Evolutionary conservation across 2,797 vertebrate genomes (phyloP).

Genomic region (Centropyge bicolor): DNA sequence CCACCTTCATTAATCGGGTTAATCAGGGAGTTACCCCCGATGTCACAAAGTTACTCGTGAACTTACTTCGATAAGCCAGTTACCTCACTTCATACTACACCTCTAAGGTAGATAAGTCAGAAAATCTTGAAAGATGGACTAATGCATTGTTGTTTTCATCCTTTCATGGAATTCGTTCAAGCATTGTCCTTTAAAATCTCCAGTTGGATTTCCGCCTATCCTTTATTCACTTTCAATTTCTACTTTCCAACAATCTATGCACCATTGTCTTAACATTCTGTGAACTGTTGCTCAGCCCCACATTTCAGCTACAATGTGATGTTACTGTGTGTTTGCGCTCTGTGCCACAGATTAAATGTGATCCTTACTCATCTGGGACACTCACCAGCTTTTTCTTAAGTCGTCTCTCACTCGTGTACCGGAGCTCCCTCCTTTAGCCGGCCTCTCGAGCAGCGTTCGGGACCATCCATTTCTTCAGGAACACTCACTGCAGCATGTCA

Average conservation of each 20-base stretch:
- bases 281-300: background rate
- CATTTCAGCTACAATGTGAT: slow-evolving; percentile 5
- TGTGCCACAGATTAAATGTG: slow-evolving; percentile 22
- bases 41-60: too few relatives aligned
- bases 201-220: background rate
- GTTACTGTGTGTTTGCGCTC: background rate
- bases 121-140: too few relatives aligned
- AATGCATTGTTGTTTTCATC: background rate
- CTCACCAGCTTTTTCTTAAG: slow-evolving; percentile 3
- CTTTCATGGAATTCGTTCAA: background rate
- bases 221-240: background rate
- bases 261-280: background rate
- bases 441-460: slow-evolving; percentile 33
- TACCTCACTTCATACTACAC: too few relatives aligned
- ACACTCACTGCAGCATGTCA: slow-evolving; percentile 5
- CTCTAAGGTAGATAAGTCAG: too few relatives aligned
- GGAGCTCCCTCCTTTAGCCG: background rate
- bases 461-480: slow-evolving; percentile 11
- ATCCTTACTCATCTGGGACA: slow-evolving; percentile 1
- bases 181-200: background rate
- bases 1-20: too few relatives aligned
- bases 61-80: too few relatives aligned
- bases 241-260: background rate
- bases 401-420: slow-evolving; percentile 13
- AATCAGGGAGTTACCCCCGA: too few relatives aligned